Evolutionary conservation across 2,888 invertebrate genomes (phyloP).

Genomic region (Drosophila dives): DNA sequence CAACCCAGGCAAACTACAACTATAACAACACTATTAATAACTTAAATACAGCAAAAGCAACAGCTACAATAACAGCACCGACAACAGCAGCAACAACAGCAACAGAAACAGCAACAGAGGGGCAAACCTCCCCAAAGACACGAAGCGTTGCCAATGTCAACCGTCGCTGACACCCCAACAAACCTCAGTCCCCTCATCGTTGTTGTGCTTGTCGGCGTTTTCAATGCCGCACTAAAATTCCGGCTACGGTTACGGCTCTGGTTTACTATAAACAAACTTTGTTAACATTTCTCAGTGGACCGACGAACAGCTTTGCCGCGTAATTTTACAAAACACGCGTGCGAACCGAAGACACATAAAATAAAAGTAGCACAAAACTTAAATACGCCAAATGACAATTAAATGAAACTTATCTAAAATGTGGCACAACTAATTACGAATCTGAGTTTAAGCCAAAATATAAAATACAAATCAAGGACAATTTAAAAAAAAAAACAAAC

Average conservation of each 20-base stretch:
- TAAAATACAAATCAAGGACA: background rate
- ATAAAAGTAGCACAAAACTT: background rate
- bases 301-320: constrained; percentile 61
- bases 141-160: constrained; percentile 81
- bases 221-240: constrained; percentile 72
- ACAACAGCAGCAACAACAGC: constrained; percentile 10
- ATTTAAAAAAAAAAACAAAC: constrained; percentile 4
- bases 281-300: constrained; percentile 65
- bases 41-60: constrained; percentile 59
- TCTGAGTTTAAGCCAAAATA: constrained; percentile 1
- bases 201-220: constrained; percentile 53
- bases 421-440: constrained; percentile 15
- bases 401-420: constrained; percentile 16
- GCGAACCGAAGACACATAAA: constrained; percentile 29
- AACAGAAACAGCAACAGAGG: background rate
- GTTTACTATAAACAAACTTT: constrained; percentile 69
- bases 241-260: constrained; percentile 51
- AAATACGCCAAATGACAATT: background rate
- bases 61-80: constrained; percentile 27
- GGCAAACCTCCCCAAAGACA: constrained; percentile 8
- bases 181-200: constrained; percentile 46
- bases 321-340: constrained; percentile 44
- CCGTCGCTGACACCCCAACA: constrained; percentile 75
- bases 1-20: constrained; percentile 33
- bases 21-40: constrained; percentile 76